phyloP scores from a whole-genome alignment of 2,797 vertebrate species.

The Cynopterus sphinx region DNA sequence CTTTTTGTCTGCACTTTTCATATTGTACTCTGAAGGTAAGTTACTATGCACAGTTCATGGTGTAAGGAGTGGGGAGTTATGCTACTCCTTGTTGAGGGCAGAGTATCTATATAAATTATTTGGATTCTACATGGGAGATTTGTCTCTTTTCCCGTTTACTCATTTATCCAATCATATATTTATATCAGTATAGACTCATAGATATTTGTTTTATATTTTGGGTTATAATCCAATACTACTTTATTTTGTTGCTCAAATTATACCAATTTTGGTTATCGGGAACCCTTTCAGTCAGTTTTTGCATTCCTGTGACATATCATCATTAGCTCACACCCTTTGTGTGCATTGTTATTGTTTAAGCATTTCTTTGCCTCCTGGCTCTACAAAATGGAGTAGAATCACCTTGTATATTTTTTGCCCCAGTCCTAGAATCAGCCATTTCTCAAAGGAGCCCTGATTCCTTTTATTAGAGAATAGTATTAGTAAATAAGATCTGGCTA shows the following conservation, averaged over 20 bases:
- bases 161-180: not conserved
- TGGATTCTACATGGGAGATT: not conserved
- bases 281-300: not conserved
- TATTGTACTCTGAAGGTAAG: not conserved
- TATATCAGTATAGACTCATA: not conserved
- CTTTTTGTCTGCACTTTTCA: not conserved
- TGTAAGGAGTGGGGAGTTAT: not conserved
- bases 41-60: not conserved
- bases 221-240: not conserved
- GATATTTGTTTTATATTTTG: slow-evolving; percentile 2
- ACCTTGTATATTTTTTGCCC: not conserved
- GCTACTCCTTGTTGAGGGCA: not conserved
- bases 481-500: not conserved
- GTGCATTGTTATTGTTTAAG: not conserved
- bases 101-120: not conserved
- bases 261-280: not conserved
- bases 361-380: not conserved
- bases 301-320: not conserved
- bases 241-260: not conserved
- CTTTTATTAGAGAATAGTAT: not conserved
- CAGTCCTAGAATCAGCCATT: not conserved
- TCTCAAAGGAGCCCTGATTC: not conserved
- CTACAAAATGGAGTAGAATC: not conserved
- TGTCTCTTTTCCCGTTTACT: not conserved
- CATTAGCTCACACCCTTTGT: not conserved